Evolutionary conservation across 2,113 vertebrate genomes (phyloP), one percentile per base, ranked within the genome.

Genomic region (Nibea albiflora): DNA sequence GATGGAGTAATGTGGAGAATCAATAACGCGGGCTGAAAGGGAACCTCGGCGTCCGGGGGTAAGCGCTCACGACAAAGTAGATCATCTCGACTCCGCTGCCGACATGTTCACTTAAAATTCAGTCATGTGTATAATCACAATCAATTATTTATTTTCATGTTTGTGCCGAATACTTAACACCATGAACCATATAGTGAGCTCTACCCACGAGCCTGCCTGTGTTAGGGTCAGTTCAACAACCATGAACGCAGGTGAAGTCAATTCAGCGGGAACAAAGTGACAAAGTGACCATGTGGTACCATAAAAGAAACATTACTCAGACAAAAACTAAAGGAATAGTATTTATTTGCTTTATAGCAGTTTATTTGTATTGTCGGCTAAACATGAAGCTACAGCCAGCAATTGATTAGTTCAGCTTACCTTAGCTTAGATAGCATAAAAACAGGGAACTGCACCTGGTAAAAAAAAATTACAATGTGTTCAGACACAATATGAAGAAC

Each of bases 1-100:
- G 81, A 71, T 14, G 76, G 78, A 74, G 78, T 39, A 64, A 80
- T 53, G 73, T 78, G 15, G 56, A 22, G 71, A 78, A 90, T 91
- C 84, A 63, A 82, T 89, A 81, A 83, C 64, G 69, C 58, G 35
- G 73, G 42, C 66, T 52, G 44, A 80, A 64, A 15, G 64, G 69
- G 52, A 88, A 78, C 75, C 70, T 73, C 42, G 3, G 31, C 11
- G n/a, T 65, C 24, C 53, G 4, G 20, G 28, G 26, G 7, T 50
- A 57, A 83, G 76, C 28, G 42, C 46, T 64, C 35, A 26, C 26
- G 12, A 57, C 57, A 54, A 75, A 67, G 53, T 16, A 10, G 28
- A 77, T 68, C 44, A 56, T 67, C 49, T 42, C 12, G 0, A 16
- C 39, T 68, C 42, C n/a, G 73, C 58, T 31, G 67, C n/a, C 44